Evolutionary conservation across 1,140 invertebrate genomes (phyloP), one percentile per base, ranked within the genome.

Genomic region (Drosophila sucinea): DNA sequence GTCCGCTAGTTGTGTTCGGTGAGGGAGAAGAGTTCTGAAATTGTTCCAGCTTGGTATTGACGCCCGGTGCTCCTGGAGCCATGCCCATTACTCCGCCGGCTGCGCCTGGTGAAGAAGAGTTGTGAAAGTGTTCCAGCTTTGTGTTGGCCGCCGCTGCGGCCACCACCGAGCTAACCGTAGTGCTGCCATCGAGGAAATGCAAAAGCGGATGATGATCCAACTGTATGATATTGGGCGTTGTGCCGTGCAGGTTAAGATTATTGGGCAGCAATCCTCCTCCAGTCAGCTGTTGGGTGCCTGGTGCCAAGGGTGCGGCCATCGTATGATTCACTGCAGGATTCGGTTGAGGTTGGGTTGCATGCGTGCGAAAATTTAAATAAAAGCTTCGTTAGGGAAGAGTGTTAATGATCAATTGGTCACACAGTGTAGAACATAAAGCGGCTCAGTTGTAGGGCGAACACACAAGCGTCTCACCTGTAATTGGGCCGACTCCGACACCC

Each of bases 361-460:
- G 90, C 90, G 90, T 91, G 86, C 87, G 56, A 91, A 89, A 87
- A 91, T 90, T 91, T 90, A 91, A 91, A 91, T 81, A 87, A 91
- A 91, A 89, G 90, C 87, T 91, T 91, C 87, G 90, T 91, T 91
- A 91, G 90, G 90, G 86, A 90, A 91, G 84, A 89, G 79, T 82
- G 81, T 90, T 84, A 90, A 79, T 91, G 73, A 74, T 86, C 83
- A 83, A 86, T 86, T 86, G 84, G 56, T 58, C 84, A 90, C 90
- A 84, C 86, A 87, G 81, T 84, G 83, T 33, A 81, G 81, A 90
- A 84, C 80, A 90, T 78, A 76, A 90, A 90, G 83, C 83, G 81
- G 75, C 79, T 91, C 80, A 91, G 90, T 90, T 75, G 78, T 79
- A 86, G 67, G 82, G 74, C 78, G 82, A 81, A 84, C 81, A 79